Evolutionary conservation across 64 coral and sea anemone genomes (phyloP), one percentile per base, ranked within the genome.

Genomic region (Pachyseris speciosa): DNA sequence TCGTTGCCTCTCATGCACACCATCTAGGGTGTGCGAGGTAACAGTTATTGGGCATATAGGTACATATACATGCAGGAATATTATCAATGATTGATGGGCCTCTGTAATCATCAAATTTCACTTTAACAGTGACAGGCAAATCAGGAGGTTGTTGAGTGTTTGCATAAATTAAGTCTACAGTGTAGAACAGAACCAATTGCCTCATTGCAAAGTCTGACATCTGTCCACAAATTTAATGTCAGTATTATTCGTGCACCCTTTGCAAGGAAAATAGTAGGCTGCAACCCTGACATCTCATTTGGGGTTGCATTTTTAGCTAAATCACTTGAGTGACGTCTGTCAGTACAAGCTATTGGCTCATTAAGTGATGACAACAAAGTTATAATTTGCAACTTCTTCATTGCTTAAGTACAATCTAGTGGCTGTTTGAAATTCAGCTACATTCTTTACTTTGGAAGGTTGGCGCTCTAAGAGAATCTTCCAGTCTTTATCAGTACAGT

Each of bases 31-130:
- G 30, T 84, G 49, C 8, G 33, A 43, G 26, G 29, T 24, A 38
- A 66, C 47, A 32, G 52, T 32, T 60, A 84, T 64, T 59, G 80
- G 80, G 57, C 37, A 84, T 59, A 84, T 65, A 37, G 80, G 57
- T 32, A 84, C 80, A 84, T 32, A 61, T 24, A 84, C 53, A 61
- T 24, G 16, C 34, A 25, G 80, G 80, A n/a, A 84, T 36, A 5
- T 22, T 13, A 7, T 36, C 15, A 40, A 2, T 27, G 9, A 83
- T 58, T 10, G 47, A 37, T 37, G 80, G 80, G 26, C 55, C 80
- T 53, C 7, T 66, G 24, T 84, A 84, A 5, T 63, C 37, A 64
- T 84, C 29, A 84, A 80, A 80, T 32, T 83, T 36, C 0, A 83
- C 53, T 17, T 32, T n/a, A 12, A 83, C 0, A 20, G 33, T 7